Evolutionary conservation across 2,888 invertebrate species (phyloP).

Genomic region (Drosophila parthenogenetica): DNA sequence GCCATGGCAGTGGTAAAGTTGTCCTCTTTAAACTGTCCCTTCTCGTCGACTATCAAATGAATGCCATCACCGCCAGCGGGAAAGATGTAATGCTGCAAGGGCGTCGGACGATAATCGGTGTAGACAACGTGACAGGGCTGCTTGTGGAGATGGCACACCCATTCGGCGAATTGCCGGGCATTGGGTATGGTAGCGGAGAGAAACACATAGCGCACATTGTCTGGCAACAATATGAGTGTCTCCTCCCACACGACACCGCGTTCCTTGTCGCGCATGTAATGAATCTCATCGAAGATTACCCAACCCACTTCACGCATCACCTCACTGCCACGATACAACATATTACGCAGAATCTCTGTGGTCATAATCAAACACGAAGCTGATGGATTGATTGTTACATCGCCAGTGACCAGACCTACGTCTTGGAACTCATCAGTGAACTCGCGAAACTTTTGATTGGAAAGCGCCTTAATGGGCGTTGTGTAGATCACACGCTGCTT

Average conservation of each 20-base stretch:
- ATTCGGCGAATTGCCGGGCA: constrained; percentile 97
- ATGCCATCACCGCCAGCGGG: constrained; percentile 98
- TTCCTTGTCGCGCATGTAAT: constrained; percentile 99
- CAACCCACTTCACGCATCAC: constrained; percentile 99
- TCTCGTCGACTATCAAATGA: constrained; percentile 97
- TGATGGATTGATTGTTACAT: constrained; percentile 99
- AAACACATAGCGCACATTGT: constrained; percentile 99
- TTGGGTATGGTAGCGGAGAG: constrained; percentile 99
- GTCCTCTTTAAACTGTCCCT: constrained; percentile 98
- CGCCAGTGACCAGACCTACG: constrained; percentile 99
- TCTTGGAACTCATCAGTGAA: constrained; percentile 98
- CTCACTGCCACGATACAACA: constrained; percentile 99
- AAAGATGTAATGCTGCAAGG: constrained; percentile 98
- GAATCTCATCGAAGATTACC: constrained; percentile 99
- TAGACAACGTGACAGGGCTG: constrained; percentile 99
- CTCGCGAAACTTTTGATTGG: constrained; percentile 99
- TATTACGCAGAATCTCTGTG: constrained; percentile 99
- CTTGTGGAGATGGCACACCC: constrained; percentile 97
- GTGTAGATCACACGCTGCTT: constrained; percentile 99
- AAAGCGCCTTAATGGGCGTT: constrained; percentile 99
- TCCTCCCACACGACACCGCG: constrained; percentile 99
- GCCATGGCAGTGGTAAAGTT: constrained; percentile 99
- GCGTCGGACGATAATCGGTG: constrained; percentile 98
- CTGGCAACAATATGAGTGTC: constrained; percentile 97
- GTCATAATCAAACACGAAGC: constrained; percentile 99